Evolutionary conservation across 2,113 vertebrate genomes (phyloP).

Genomic region (Megaleporinus macrocephalus): DNA sequence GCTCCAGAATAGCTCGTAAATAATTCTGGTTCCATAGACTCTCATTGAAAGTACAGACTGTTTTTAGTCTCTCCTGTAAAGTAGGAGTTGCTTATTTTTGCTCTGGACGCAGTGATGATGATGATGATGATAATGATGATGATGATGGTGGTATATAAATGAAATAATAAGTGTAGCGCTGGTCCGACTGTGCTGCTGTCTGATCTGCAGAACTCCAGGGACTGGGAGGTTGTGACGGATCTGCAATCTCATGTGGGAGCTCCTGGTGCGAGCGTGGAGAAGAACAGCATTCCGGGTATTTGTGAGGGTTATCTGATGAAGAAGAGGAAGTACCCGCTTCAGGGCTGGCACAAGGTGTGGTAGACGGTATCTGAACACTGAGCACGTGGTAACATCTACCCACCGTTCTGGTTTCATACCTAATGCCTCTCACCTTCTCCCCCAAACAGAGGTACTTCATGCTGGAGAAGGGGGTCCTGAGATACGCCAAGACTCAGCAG

Average conservation of each 20-base stretch:
- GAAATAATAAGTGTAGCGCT: too few relatives aligned
- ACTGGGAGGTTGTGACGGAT: constrained; percentile 92
- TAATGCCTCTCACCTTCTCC: background rate
- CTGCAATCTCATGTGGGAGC: constrained; percentile 34
- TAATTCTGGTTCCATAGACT: too few relatives aligned
- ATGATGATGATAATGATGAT: too few relatives aligned
- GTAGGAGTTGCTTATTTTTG: too few relatives aligned
- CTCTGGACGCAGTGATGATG: too few relatives aligned
- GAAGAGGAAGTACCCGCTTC: constrained; percentile 94
- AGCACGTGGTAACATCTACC: background rate
- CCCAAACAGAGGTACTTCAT: constrained; percentile 86
- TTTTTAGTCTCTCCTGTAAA: too few relatives aligned
- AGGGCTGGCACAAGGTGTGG: constrained; percentile 94
- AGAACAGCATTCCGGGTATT: constrained; percentile 70
- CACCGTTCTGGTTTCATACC: background rate
- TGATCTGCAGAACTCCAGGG: constrained; percentile 74
- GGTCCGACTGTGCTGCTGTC: too few relatives aligned
- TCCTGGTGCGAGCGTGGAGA: constrained; percentile 59
- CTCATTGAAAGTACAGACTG: too few relatives aligned
- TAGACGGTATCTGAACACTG: too few relatives aligned
- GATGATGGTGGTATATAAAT: too few relatives aligned
- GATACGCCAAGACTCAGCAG: constrained; percentile 85
- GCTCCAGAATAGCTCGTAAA: too few relatives aligned
- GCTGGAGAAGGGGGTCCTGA: constrained; percentile 87
- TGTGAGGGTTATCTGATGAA: constrained; percentile 93